Evolutionary conservation across 2,797 vertebrate species (phyloP).

Genomic region (Gymnothorax reevesii): DNA sequence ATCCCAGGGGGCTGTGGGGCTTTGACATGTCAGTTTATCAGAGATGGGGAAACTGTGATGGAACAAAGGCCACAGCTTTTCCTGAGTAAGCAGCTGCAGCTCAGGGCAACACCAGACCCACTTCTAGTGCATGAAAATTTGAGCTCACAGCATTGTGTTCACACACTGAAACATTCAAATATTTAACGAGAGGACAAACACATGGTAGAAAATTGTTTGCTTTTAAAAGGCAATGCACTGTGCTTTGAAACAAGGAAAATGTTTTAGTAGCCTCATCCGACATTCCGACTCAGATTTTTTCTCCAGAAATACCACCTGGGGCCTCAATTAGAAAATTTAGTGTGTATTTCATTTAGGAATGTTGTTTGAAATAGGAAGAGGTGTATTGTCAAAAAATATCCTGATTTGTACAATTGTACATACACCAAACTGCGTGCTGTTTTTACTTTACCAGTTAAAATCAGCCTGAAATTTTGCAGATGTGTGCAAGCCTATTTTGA

Average conservation of each 20-base stretch:
- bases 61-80: conserved; percentile 27
- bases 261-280: neutral
- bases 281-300: too few species aligned
- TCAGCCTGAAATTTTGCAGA: too few species aligned
- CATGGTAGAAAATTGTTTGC: conserved; percentile 1
- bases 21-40: conserved; percentile 10
- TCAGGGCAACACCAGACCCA: neutral
- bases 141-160: conserved; percentile 16
- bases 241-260: conserved; percentile 20
- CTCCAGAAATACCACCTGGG: too few species aligned
- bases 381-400: too few species aligned
- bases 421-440: too few species aligned
- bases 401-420: too few species aligned
- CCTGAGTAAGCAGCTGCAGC: conserved; percentile 12
- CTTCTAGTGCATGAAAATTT: conserved; percentile 21
- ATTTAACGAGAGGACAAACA: conserved; percentile 24
- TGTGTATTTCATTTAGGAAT: too few species aligned
- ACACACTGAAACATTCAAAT: conserved; percentile 17
- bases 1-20: conserved; percentile 14
- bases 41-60: conserved; percentile 13
- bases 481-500: too few species aligned
- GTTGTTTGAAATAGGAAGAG: too few species aligned
- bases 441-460: too few species aligned
- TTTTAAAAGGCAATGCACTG: conserved; percentile 16
- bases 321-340: too few species aligned